Percentiles rank a stretch among this genome's conserved stretches.
phyloP scores from a whole-genome alignment of 2,888 invertebrate species.

The Drosophila limbata region DNA sequence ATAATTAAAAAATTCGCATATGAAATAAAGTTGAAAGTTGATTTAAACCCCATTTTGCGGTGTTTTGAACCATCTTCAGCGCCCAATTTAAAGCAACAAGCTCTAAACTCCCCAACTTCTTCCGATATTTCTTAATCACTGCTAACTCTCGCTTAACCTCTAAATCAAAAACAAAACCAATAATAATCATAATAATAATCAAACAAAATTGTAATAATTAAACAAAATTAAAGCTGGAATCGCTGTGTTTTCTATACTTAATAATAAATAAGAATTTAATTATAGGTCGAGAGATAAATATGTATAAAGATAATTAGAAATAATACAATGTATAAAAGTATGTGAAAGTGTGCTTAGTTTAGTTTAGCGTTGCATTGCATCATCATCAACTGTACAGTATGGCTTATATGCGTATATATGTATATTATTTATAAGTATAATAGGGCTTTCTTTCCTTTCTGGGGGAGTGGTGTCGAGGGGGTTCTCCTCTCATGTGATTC shows the following conservation, averaged over 20 bases:
- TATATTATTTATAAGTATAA: conserved; percentile 40
- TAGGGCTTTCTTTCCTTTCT: conserved; percentile 24
- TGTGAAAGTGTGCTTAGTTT: conserved; percentile 71
- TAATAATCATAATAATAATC: conserved; percentile 60
- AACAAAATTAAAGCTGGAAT: conserved; percentile 78
- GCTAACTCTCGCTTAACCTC: conserved; percentile 42
- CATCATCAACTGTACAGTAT: conserved; percentile 77
- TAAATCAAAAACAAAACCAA: conserved; percentile 75
- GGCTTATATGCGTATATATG: conserved; percentile 63
- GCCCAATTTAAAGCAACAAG: conserved; percentile 38
- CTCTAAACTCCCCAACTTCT: conserved; percentile 18
- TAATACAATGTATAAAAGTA: conserved; percentile 34
- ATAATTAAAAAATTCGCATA: conserved; percentile 79
- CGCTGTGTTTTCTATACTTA: conserved; percentile 67
- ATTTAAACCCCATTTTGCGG: conserved; percentile 52
- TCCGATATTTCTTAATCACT: conserved; percentile 30
- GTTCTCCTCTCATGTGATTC: conserved; percentile 18
- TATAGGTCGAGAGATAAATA: conserved; percentile 25
- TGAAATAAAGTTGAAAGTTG: conserved; percentile 79
- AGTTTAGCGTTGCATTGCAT: conserved; percentile 62
- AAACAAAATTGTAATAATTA: conserved; percentile 64
- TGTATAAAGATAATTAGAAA: conserved; percentile 14
- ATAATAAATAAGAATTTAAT: conserved; percentile 35
- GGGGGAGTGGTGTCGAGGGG: neutral
- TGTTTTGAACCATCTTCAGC: conserved; percentile 28